phyloP scores from a whole-genome alignment of 2,797 vertebrate genomes.

The Sebastes alutus region DNA sequence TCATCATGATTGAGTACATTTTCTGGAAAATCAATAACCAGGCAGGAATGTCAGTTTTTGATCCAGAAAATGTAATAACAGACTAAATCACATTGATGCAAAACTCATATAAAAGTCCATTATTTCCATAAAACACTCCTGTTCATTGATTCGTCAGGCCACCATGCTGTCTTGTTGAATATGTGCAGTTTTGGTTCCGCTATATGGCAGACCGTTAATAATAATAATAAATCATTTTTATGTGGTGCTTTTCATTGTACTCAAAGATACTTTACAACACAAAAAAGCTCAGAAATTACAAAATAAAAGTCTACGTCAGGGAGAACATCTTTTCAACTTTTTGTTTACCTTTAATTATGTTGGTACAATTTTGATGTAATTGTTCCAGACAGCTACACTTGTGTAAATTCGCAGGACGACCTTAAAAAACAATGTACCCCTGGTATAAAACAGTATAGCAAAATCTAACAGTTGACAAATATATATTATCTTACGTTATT shows the following conservation, averaged over 20 bases:
- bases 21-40: neutral
- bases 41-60: neutral
- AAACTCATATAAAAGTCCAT: neutral
- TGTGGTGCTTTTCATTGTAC: neutral
- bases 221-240: neutral
- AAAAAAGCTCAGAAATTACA: neutral
- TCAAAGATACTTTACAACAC: neutral
- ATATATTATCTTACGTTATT: neutral
- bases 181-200: neutral
- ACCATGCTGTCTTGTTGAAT: neutral
- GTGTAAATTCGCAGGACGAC: neutral
- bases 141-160: neutral
- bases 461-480: neutral
- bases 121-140: neutral
- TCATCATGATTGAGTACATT: neutral
- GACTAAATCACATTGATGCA: neutral
- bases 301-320: neutral
- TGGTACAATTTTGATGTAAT: neutral
- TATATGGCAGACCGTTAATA: neutral
- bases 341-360: neutral
- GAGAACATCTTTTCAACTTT: neutral
- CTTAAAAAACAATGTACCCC: neutral
- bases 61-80: neutral
- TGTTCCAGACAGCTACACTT: neutral
- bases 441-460: neutral